A percentile compares a stretch with the other conserved stretches of the same genome.
Evolutionary conservation across 2,888 invertebrate species (phyloP).

Genomic region (Agrypnus murinus): DNA sequence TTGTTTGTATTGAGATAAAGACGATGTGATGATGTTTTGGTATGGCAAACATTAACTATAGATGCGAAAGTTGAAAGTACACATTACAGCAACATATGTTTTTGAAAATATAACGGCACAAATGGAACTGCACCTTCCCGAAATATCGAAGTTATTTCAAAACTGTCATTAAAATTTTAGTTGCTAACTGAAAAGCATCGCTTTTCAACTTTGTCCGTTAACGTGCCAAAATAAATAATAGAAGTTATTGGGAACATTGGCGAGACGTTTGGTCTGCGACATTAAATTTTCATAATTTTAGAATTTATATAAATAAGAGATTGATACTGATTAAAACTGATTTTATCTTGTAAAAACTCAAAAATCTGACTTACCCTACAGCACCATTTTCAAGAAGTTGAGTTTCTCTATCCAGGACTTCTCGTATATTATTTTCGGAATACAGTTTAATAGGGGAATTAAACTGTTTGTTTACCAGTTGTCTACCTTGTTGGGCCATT

Average conservation of each 20-base stretch:
- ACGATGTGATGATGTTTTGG: too few relatives aligned
- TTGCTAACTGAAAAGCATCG: conserved; percentile 8
- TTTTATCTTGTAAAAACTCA: not conserved
- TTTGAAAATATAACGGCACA: not conserved
- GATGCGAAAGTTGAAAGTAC: too few relatives aligned
- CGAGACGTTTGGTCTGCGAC: conserved; percentile 16
- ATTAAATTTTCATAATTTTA: not conserved
- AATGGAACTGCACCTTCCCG: not conserved
- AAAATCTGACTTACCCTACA: conserved; percentile 80
- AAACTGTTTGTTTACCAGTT: conserved; percentile 90
- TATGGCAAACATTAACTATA: too few relatives aligned
- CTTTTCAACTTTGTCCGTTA: not conserved
- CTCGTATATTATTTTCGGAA: conserved; percentile 86
- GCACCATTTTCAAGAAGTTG: conserved; percentile 85
- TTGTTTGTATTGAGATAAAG: too few relatives aligned
- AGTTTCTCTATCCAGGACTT: conserved; percentile 85
- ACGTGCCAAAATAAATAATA: conserved; percentile 23
- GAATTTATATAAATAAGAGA: not conserved
- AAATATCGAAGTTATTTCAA: conserved; percentile 19
- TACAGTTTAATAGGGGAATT: conserved; percentile 92
- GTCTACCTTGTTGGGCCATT: conserved; percentile 82
- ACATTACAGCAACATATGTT: too few relatives aligned
- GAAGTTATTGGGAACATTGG: conserved; percentile 1
- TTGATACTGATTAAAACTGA: not conserved
- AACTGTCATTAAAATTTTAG: not conserved